phyloP scores from a whole-genome alignment of 2,888 invertebrate genomes.

The Odontocerum albicorne region DNA sequence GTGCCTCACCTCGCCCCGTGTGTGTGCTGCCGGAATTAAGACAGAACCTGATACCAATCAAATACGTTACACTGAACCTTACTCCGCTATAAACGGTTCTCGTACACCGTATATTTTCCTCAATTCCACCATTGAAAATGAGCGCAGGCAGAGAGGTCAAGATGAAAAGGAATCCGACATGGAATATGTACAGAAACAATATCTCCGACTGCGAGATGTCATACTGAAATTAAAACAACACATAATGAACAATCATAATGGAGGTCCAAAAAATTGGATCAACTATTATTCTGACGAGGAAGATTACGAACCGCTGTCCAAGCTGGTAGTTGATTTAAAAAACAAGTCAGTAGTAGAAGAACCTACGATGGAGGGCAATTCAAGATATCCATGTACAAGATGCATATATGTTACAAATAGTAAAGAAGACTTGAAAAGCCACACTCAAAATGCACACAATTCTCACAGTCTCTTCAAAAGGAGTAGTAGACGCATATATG shows the following conservation, averaged over 20 bases:
- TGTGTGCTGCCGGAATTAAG: constrained; percentile 6
- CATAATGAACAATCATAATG: constrained; percentile 3
- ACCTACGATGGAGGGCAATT: too few species aligned
- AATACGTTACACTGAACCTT: too few species aligned
- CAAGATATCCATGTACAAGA: constrained; percentile 28
- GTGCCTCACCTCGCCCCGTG: constrained; percentile 1
- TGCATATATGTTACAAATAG: constrained; percentile 18
- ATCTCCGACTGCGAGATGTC: neutral
- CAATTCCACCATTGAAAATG: too few species aligned
- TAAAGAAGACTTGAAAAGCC: constrained; percentile 14
- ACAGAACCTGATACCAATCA: constrained; percentile 7
- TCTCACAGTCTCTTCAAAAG: constrained; percentile 22
- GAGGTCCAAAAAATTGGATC: too few species aligned
- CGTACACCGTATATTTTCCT: too few species aligned
- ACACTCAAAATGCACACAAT: constrained; percentile 19
- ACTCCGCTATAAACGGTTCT: too few species aligned
- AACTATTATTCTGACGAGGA: constrained; percentile 15
- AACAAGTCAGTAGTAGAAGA: neutral
- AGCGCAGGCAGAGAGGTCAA: too few species aligned
- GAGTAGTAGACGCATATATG: constrained; percentile 35
- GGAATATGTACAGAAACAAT: constrained; percentile 1
- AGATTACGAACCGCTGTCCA: constrained; percentile 26
- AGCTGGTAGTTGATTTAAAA: neutral
- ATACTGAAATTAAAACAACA: constrained; percentile 8
- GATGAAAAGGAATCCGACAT: constrained; percentile 2